Evolutionary conservation across 2,113 vertebrate genomes (phyloP).

Genomic region (Scopus umbretta): DNA sequence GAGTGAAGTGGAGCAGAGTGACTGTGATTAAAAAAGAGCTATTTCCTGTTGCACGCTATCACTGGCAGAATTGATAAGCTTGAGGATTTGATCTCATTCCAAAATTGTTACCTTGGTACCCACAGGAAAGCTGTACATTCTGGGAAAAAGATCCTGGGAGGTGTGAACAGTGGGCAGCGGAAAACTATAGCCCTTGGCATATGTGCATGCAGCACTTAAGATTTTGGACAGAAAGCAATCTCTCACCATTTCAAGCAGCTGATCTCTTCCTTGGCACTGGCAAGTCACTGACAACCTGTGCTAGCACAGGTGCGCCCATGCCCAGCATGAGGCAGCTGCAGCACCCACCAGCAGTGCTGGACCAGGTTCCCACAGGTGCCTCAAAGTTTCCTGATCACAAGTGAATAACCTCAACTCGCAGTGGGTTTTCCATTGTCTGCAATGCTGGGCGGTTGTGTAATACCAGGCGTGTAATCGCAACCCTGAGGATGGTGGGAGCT

Average conservation of each 20-base stretch:
- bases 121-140: neutral
- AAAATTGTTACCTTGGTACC: neutral
- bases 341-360: accelerated
- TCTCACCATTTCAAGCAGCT: neutral
- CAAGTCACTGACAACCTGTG: too few species aligned
- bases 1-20: neutral
- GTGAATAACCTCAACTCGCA: accelerated
- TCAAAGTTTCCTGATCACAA: neutral
- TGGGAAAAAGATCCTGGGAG: neutral
- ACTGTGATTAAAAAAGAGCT: neutral
- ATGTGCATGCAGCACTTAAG: accelerated
- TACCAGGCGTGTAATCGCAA: neutral
- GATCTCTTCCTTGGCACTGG: neutral
- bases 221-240: neutral
- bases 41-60: neutral
- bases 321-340: accelerated
- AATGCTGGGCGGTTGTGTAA: too few species aligned
- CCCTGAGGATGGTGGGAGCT: neutral
- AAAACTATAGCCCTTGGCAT: neutral
- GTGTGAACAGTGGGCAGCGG: neutral
- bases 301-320: accelerated
- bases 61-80: neutral
- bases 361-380: neutral
- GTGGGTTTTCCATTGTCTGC: neutral
- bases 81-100: neutral